These are phyloP conservation scores for Vicugna pacos DNA, from an alignment of 2,113 vertebrate species.

Conservation along the genomic window DNA sequence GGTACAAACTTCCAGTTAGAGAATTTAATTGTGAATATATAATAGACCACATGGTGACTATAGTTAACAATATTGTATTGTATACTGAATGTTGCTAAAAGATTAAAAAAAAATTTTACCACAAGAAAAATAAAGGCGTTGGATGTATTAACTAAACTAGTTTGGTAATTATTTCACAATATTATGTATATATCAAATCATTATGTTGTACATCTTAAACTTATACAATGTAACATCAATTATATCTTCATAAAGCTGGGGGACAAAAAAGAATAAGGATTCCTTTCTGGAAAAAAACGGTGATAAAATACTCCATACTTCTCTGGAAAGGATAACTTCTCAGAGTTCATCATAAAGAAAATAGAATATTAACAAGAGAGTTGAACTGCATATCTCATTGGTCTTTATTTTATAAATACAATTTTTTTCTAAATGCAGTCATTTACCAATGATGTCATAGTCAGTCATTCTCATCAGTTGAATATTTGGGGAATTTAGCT, in stretches of 20 bases:
- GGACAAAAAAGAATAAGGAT: not conserved
- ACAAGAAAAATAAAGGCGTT: not conserved
- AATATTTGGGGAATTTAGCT: not conserved
- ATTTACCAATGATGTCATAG: not conserved
- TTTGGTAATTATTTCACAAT: not conserved
- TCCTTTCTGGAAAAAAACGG: not conserved
- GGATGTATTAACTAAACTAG: not conserved
- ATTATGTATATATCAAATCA: not conserved
- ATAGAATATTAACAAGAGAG: not conserved
- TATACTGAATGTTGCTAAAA: not conserved
- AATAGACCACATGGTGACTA: not conserved
- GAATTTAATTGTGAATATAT: not conserved
- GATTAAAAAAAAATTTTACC: not conserved
- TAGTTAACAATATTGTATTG: not conserved
- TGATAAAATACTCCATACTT: not conserved
- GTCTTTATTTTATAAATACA: not conserved
- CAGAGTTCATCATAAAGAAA: not conserved
- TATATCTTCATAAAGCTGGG: not conserved
- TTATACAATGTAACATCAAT: not conserved
- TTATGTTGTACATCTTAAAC: not conserved
- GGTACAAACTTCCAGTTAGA: not conserved
- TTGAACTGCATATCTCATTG: not conserved
- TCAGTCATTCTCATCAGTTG: not conserved
- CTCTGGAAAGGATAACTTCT: not conserved
- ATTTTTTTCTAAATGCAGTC: not conserved